Evolutionary conservation across 2,888 invertebrate genomes (phyloP).

Genomic region (Synergus umbraculus): DNA sequence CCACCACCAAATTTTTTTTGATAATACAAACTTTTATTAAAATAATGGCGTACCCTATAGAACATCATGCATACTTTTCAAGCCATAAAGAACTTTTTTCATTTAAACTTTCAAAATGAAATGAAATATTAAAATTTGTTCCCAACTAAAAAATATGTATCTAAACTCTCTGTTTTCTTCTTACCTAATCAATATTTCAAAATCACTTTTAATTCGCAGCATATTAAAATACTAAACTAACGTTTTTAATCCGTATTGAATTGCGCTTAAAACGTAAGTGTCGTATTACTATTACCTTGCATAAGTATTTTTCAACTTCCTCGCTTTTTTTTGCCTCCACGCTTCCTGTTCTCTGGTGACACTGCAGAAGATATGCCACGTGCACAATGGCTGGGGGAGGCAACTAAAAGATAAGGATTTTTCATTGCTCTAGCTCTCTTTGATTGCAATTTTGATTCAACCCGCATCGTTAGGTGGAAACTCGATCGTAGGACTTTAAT

Average conservation of each 20-base stretch:
- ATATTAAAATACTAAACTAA: not conserved
- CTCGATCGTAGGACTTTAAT: conserved; percentile 21
- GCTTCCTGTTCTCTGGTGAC: conserved; percentile 32
- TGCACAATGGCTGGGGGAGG: conserved; percentile 6
- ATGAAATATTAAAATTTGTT: no score
- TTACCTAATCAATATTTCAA: not conserved
- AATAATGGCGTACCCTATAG: not conserved
- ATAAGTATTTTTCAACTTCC: conserved; percentile 18
- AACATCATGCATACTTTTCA: not conserved
- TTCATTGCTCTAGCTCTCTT: conserved; percentile 23
- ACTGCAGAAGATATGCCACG: conserved; percentile 26
- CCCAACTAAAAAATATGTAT: not conserved
- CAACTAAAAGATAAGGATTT: conserved; percentile 22
- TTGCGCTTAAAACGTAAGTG: conserved; percentile 5
- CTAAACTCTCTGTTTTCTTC: not conserved
- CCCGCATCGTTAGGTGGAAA: conserved; percentile 14
- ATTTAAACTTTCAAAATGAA: no score
- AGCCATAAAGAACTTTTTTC: no score
- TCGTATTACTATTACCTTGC: conserved; percentile 19
- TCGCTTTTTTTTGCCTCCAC: not conserved
- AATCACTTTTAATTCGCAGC: not conserved
- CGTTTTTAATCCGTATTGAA: not conserved
- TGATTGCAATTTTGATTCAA: conserved; percentile 39
- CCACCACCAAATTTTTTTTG: not conserved
- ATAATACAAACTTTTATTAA: conserved; percentile 1